Base-by-base conservation (phyloP, 2,888 invertebrate genomes). In the Drosophila nr. fundita region DNA sequence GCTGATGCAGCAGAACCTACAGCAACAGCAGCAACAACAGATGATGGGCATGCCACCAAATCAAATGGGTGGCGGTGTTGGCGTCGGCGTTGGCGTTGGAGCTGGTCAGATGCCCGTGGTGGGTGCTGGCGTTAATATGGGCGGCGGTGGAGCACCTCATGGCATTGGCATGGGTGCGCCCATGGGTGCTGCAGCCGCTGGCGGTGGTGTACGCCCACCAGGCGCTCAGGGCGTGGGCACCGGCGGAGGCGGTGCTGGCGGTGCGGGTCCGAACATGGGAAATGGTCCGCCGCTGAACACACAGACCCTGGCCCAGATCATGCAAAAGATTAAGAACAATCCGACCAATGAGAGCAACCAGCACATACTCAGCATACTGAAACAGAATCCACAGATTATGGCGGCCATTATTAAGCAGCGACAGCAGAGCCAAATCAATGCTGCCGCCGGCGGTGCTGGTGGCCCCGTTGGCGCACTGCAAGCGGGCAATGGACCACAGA, bases 381-480 rank as follows among this genome's bases (percentile, higher is more conserved):
- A 98, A 93, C 96, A 97, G 78, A 98, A 98, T 94, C 99, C 99
- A 48, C 97, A 97, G 87, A 94, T 99, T 54, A 98, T 99, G 98
- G 98, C 98, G 65, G 98, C 98, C 63, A 98, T 98, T 92, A 97
- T 99, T 80, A 98, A 98, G 91, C 97, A 97, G 93, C 94, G 97
- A 92, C 96, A 96, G 94, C 95, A 93, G 76, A 92, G 91, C 79
- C 92, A 92, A 86, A 84, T 87, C 7, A 93, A 92, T 77, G 87
- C 91, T 29, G 89, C 83, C 30, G 83, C 81, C 5, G 85, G 89
- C 21, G 88, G 83, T 27, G 83, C 78, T 48, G 65, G 67, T 29
- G 76, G 83, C 15, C 77, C 76, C 1, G 80, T 87, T 5, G 88
- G 84, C 13, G 83, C 84, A 6, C 62, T 83, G 34, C 83, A 91